phyloP scores from a whole-genome alignment of 2,888 invertebrate genomes.

The Gibbula magus region DNA sequence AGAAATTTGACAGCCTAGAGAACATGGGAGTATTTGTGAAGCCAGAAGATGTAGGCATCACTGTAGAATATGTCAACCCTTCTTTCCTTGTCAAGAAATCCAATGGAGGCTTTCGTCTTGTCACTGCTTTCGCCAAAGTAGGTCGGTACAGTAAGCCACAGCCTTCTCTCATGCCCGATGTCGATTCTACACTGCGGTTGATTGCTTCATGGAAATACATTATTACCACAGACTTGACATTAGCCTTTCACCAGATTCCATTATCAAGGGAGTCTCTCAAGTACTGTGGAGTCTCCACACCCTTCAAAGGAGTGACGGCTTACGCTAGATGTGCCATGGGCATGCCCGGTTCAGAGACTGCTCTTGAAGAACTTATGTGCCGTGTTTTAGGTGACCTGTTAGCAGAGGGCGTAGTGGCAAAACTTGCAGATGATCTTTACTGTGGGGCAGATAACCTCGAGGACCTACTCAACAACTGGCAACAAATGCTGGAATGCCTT shows the following conservation, averaged over 20 bases:
- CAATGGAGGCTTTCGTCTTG: constrained; percentile 38
- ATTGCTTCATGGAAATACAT: constrained; percentile 48
- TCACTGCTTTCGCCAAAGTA: constrained; percentile 39
- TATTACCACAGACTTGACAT: constrained; percentile 41
- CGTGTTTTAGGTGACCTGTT: constrained; percentile 34
- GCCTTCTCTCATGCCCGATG: constrained; percentile 40
- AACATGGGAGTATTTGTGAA: constrained; percentile 30
- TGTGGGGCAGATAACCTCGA: constrained; percentile 29
- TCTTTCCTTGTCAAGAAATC: constrained; percentile 39
- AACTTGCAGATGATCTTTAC: constrained; percentile 42
- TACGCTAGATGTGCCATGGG: constrained; percentile 55
- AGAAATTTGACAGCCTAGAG: constrained; percentile 52
- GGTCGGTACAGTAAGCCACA: constrained; percentile 37
- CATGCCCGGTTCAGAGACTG: no score
- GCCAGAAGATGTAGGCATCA: constrained; percentile 37
- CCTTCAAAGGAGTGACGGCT: constrained; percentile 45
- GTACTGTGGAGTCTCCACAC: constrained; percentile 52
- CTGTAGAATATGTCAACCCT: constrained; percentile 45
- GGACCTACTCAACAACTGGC: constrained; percentile 26
- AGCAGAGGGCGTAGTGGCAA: constrained; percentile 31
- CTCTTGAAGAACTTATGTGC: constrained; percentile 50
- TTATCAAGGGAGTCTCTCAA: constrained; percentile 46
- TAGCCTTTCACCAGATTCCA: constrained; percentile 51
- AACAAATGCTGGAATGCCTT: constrained; percentile 25
- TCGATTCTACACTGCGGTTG: constrained; percentile 33